Evolutionary conservation across 2,797 vertebrate genomes (phyloP).

Genomic region (Tenualosa thibaudeaui): DNA sequence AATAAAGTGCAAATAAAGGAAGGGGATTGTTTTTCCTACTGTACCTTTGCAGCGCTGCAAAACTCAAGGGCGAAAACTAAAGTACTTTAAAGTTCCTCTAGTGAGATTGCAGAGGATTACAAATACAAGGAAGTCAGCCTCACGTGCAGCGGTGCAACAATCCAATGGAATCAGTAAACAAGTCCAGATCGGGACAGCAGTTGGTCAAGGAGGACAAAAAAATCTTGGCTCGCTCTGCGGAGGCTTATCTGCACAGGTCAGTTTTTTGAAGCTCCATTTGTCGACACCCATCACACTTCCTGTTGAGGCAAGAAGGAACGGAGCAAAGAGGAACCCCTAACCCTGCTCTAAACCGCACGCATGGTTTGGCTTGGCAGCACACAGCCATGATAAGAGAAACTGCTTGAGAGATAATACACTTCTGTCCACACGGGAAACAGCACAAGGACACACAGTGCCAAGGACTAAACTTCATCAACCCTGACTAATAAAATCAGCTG

Average conservation of each 20-base stretch:
- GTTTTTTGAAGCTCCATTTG: neutral
- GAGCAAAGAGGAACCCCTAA: neutral
- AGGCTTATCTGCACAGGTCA: slow-evolving; percentile 2
- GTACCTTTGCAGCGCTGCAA: neutral
- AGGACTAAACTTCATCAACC: no score
- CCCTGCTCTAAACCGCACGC: neutral
- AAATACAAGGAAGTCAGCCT: slow-evolving; percentile 2
- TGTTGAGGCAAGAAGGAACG: neutral
- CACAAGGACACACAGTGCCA: neutral
- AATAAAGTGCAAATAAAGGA: neutral
- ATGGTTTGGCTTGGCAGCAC: neutral
- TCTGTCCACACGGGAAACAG: neutral
- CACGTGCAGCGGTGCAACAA: neutral
- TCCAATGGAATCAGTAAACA: neutral
- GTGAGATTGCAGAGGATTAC: neutral
- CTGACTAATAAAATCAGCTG: neutral
- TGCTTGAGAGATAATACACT: no score
- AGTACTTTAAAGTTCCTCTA: neutral
- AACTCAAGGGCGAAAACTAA: neutral
- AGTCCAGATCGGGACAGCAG: neutral
- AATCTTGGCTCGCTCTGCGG: neutral
- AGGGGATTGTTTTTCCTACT: neutral
- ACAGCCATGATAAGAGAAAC: no score
- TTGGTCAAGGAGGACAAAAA: neutral
- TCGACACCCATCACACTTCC: neutral